phyloP scores from a whole-genome alignment of 2,888 invertebrate genomes.

The Notocelia uddmanniana region DNA sequence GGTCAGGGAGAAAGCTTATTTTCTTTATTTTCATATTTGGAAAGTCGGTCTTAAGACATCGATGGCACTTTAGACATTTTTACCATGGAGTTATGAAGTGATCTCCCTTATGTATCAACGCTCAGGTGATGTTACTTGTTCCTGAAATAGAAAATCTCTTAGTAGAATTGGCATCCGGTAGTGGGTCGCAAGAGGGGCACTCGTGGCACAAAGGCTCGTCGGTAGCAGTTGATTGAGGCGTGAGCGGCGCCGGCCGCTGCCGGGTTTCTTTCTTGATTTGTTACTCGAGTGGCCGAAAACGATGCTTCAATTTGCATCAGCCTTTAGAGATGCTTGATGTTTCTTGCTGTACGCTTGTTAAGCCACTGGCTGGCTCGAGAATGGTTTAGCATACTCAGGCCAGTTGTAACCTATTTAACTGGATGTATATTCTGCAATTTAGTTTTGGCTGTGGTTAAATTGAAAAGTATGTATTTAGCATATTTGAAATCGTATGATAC shows the following conservation, averaged over 20 bases:
- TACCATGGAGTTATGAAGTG: slow-evolving; percentile 57
- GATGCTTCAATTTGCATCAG: slow-evolving; percentile 83
- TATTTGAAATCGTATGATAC: neutral
- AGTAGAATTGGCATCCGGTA: slow-evolving; percentile 62
- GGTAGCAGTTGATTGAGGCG: slow-evolving; percentile 84
- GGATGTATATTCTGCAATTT: neutral
- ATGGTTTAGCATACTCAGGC: slow-evolving; percentile 19
- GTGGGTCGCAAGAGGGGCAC: slow-evolving; percentile 68
- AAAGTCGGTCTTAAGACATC: slow-evolving; percentile 77
- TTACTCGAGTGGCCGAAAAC: slow-evolving; percentile 81
- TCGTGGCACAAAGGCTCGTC: slow-evolving; percentile 76
- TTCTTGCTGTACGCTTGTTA: slow-evolving; percentile 42
- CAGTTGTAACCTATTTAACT: neutral
- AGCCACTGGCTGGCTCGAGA: slow-evolving; percentile 17
- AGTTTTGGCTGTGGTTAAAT: neutral
- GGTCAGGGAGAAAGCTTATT: slow-evolving; percentile 84
- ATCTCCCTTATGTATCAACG: slow-evolving; percentile 27
- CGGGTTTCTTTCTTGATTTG: slow-evolving; percentile 84
- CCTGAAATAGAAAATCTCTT: slow-evolving; percentile 41
- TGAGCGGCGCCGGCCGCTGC: slow-evolving; percentile 76
- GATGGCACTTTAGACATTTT: slow-evolving; percentile 69
- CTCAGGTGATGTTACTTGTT: slow-evolving; percentile 16
- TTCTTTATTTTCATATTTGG: slow-evolving; percentile 86
- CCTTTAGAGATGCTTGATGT: slow-evolving; percentile 49
- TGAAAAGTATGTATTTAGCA: neutral